Conservation (phyloP, 2,888 invertebrate genomes). For the Ypsolopha scabrella region DNA sequence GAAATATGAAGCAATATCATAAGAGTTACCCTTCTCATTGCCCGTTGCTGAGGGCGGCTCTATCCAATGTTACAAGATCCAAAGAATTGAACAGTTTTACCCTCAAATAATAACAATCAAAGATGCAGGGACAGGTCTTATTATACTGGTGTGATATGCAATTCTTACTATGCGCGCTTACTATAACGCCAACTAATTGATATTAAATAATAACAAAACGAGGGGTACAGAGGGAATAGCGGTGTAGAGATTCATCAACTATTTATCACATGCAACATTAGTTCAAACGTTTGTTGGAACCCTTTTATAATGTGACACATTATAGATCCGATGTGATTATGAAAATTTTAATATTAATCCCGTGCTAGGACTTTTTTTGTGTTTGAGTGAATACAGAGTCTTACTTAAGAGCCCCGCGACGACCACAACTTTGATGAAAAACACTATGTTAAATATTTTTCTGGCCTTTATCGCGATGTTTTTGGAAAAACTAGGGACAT, state of each 20-base stretch:
- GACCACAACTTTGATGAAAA: too few species aligned
- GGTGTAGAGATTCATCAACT: conserved; percentile 12
- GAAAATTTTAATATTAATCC: background rate
- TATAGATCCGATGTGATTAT: background rate
- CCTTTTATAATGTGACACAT: conserved; percentile 2
- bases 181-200: conserved; percentile 29
- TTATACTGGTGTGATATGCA: conserved; percentile 14
- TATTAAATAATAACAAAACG: conserved; percentile 36
- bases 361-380: background rate
- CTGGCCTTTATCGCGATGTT: too few species aligned
- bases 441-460: too few species aligned
- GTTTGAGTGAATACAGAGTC: too few species aligned
- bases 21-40: conserved; percentile 7
- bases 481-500: too few species aligned
- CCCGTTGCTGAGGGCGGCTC: background rate
- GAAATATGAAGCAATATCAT: conserved; percentile 20
- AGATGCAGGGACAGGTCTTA: conserved; percentile 9
- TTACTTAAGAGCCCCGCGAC: too few species aligned
- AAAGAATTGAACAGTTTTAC: too few species aligned
- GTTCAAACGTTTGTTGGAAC: conserved; percentile 17
- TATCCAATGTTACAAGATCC: background rate
- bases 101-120: background rate
- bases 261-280: conserved; percentile 23
- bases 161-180: conserved; percentile 13
- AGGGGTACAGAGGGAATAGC: conserved; percentile 22